A percentile compares a stretch with the other conserved stretches of the same genome.
phyloP scores from a whole-genome alignment of 2,888 invertebrate genomes.

The Anthrax anthrax region DNA sequence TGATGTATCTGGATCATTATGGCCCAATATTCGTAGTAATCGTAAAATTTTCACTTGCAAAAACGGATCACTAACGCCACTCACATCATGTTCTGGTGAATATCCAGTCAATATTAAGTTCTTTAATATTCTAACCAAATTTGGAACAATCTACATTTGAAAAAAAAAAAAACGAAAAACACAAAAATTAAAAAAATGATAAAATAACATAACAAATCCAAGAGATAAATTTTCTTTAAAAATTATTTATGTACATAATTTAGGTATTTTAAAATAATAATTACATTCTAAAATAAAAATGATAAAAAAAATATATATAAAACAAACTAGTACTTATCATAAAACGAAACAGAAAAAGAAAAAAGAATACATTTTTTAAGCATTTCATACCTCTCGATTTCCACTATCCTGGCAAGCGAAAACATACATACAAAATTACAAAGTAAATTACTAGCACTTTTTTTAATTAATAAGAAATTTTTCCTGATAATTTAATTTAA shows the following conservation, averaged over 20 bases:
- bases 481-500: too few relatives aligned
- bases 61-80: slow-evolving; percentile 98
- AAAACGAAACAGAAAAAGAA: too few relatives aligned
- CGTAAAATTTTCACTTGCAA: slow-evolving; percentile 96
- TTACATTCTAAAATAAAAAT: too few relatives aligned
- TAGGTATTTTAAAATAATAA: too few relatives aligned
- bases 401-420: slow-evolving; percentile 51
- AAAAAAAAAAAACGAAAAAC: slow-evolving; percentile 10
- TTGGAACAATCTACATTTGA: slow-evolving; percentile 83
- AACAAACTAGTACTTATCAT: too few relatives aligned
- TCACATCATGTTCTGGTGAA: slow-evolving; percentile 99
- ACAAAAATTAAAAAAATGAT: too few relatives aligned
- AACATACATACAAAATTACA: slow-evolving; percentile 31
- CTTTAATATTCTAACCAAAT: slow-evolving; percentile 94
- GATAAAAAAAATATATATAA: too few relatives aligned
- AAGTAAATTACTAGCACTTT: slow-evolving; percentile 15
- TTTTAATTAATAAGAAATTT: too few relatives aligned
- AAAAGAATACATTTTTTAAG: slow-evolving; percentile 17
- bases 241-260: too few relatives aligned
- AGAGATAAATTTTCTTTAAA: too few relatives aligned
- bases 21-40: slow-evolving; percentile 84
- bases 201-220: too few relatives aligned
- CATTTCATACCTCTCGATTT: slow-evolving; percentile 50
- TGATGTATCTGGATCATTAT: slow-evolving; percentile 91
- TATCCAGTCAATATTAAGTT: slow-evolving; percentile 97